phyloP scores from a whole-genome alignment of 2,113 vertebrate genomes.

The Corythoichthys intestinalis region DNA sequence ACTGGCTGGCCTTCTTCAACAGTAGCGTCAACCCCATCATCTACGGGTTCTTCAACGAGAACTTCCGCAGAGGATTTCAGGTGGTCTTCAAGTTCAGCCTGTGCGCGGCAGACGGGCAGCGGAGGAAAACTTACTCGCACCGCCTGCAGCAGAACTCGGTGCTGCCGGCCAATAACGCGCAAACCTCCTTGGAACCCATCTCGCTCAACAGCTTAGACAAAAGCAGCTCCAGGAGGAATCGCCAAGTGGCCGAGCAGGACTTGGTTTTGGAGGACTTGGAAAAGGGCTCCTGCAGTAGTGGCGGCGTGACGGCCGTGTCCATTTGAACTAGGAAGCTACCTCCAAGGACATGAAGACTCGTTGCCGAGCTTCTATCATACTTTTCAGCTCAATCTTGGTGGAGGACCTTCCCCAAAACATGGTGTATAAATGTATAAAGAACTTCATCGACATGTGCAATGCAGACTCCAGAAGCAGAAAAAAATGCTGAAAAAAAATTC shows the following conservation, averaged over 20 bases:
- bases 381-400: neutral
- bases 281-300: constrained; percentile 62
- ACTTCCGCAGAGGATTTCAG: constrained; percentile 84
- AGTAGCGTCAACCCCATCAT: constrained; percentile 91
- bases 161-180: constrained; percentile 68
- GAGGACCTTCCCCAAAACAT: neutral
- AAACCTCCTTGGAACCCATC: constrained; percentile 61
- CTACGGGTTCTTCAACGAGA: constrained; percentile 89
- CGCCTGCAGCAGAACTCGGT: constrained; percentile 67
- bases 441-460: neutral
- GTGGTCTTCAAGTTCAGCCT: constrained; percentile 77
- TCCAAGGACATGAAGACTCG: neutral
- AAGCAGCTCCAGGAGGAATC: constrained; percentile 40
- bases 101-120: constrained; percentile 61
- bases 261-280: constrained; percentile 77
- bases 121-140: constrained; percentile 64
- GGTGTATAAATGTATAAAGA: neutral
- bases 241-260: constrained; percentile 68
- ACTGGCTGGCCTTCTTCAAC: constrained; percentile 92
- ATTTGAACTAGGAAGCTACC: constrained; percentile 43
- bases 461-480: neutral
- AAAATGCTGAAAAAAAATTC: neutral
- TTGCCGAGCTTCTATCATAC: neutral
- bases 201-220: constrained; percentile 71
- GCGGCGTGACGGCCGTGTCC: constrained; percentile 64